Base-by-base conservation (phyloP, 30 jellyfish, hydroid and myxozoan species). In the Pelagia noctiluca region DNA sequence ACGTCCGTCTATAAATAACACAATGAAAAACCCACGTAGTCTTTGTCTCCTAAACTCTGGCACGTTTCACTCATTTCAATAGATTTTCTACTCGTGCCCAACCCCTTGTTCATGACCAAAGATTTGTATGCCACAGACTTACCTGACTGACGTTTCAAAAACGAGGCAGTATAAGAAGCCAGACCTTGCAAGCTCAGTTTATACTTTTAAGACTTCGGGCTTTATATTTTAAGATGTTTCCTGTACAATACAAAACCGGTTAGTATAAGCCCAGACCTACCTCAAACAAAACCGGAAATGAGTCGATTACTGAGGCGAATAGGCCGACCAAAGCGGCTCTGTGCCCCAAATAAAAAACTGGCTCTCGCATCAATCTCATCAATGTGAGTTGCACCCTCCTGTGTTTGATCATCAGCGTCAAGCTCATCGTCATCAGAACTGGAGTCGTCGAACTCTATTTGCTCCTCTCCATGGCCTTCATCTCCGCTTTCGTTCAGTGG, bases 231-330 rank as follows among this genome's bases (percentile, higher is more conserved):
- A n/a, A 8, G 19, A 8, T 8, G 16, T 47, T 47, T 47, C 61
- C 61, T 8, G 61, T 47, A 47, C 61, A 47, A 47, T 47, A 47
- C 61, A 47, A 47, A 19, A 47, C 61, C 61, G 19, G 61, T 47
- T 47, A 47, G 61, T 47, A 47, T 47, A 47, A 11, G 19, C 61
- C 26, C 32, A 54, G 71, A 54, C 79, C 4, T 66, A 66, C 79
- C 82, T 70, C 68, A 70, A 70, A 70, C 49, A 70, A 70, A 70
- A 1, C 69, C 69, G 28, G 82, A 70, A 70, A 70, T 70, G 2
- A 70, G 82, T 70, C 69, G 82, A 70, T 70, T 37, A 70, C 82
- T 70, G 82, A 37, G 82, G 36, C 82, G 67, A 70, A 70, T 70
- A 29, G 80, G 80, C 80, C 29, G 80, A 70, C 82, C 82, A 37